Evolutionary conservation across 2,113 vertebrate genomes (phyloP), one percentile per base, ranked within the genome.

Genomic region (Vicugna pacos): DNA sequence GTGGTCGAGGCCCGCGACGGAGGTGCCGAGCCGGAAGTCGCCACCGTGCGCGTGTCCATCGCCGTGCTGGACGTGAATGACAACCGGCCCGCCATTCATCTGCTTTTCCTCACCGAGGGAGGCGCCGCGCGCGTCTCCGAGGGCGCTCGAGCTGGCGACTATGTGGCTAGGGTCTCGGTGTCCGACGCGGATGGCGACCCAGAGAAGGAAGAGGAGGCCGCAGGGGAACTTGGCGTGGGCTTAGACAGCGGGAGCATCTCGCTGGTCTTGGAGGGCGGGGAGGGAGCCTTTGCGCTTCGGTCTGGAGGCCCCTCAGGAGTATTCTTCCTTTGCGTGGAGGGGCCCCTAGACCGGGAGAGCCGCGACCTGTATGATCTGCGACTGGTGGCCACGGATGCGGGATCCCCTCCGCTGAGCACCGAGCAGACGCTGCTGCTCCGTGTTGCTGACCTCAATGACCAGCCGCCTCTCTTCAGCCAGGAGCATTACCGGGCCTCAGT

Each of bases 51-150:
- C 19, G 98, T 99, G 56, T 98, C 98, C 2, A 97, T 99, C 30
- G 98, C 95, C 4, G 99, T 99, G 83, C 97, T 99, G 28, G 99
- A 99, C 87, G 97, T 99, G 95, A 99, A 99, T 50, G 99, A 99
- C 97, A 99, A 99, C 98, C 98, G 95, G 28, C 99, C 99, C 0
- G 42, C 97, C 89, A 99, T 99, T 83, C 99, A 95, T 46, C 88
- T 99, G 42, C 98, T 99, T 86, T 99, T 99, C 87, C 99, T 99
- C 70, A 99, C 99, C 3, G 99, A 99, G 77, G 98, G 97, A 2
- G 99, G 99, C 22, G 98, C 97, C 0, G 97, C 99, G 0, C 82
- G 97, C 56, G 99, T 99, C 35, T 99, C 99, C 0, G 99, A 99
- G 95, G 99, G 99, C 0, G 99, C 99, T 1, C 94, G 80, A 0